Base-by-base conservation (phyloP, 2,797 vertebrate genomes). In the Melanogrammus aeglefinus region DNA sequence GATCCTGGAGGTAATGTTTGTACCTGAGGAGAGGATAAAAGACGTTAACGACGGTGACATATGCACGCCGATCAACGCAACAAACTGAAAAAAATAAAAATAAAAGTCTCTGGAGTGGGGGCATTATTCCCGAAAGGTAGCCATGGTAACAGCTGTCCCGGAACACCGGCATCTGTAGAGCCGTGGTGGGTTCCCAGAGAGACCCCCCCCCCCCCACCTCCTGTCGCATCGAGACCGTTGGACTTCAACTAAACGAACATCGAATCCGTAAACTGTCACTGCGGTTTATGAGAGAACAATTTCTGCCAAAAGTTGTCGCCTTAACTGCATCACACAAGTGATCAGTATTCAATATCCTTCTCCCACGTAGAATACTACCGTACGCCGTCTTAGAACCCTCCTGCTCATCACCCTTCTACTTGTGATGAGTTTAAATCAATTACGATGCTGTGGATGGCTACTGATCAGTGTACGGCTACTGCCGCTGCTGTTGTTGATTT, bases 1-100 rank as follows among this genome's bases (percentile, higher is more conserved):
- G 84, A 83, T 96, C 95, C 81, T 94, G 86, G 1, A 97, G 82
- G 57, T 97, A 95, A 86, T 95, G 91, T 73, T 95, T 94, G 81
- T 97, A 98, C 91, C 97, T 99, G 83, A 36, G 63, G 85, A 80
- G 44, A 88, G 78, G 85, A 94, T 72, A 47, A 57, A 35, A 21
- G 36, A 75, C 44, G 13, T n/a, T 73, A 10, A 0, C 29, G 24
- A 12, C 69, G 27, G 3, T 27, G 13, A 31, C 69, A 57, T 57
- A 57, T 21, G 51, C 51, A 21, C 18, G 9, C 21, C 51, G 5
- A 57, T n/a, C 31, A 57, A 57, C 21, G 51, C 44, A 51, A 51
- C 13, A 16, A 18, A 51, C 44, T 57, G 31, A 31, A 31, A 31
- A 31, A 31, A 3, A 31, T 2, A 21, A 57, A 57, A 57, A 57